Conservation (phyloP, 2,888 invertebrate genomes). For the Thalpophila matura region DNA sequence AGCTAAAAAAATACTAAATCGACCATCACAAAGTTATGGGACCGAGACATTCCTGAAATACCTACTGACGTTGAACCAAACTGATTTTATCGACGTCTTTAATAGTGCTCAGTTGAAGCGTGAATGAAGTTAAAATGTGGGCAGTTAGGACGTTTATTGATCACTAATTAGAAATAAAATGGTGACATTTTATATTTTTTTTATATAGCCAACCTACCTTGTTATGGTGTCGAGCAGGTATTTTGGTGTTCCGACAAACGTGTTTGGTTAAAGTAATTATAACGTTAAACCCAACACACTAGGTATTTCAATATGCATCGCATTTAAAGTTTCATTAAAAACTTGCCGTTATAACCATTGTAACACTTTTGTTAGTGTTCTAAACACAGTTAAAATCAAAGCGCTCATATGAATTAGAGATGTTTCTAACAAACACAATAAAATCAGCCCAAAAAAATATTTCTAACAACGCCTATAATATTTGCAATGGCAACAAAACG, state of each 20-base stretch:
- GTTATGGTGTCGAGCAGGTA: conserved; percentile 34
- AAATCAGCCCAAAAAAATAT: background rate
- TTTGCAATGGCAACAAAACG: conserved; percentile 18
- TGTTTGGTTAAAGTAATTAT: conserved; percentile 18
- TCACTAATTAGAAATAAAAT: conserved; percentile 63
- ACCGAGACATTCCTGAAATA: conserved; percentile 70
- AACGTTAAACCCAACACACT: background rate
- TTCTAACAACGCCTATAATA: conserved; percentile 14
- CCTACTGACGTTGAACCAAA: conserved; percentile 55
- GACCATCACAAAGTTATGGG: conserved; percentile 64
- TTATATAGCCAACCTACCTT: conserved; percentile 19
- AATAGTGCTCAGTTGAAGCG: conserved; percentile 56
- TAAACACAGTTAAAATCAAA: no score
- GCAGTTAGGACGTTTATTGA: conserved; percentile 58
- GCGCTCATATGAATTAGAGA: background rate
- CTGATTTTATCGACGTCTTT: conserved; percentile 67
- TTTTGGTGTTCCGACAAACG: conserved; percentile 10
- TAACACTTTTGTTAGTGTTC: no score
- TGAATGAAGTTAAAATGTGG: conserved; percentile 61
- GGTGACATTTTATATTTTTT: conserved; percentile 60
- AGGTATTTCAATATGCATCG: background rate
- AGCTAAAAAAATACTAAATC: conserved; percentile 66
- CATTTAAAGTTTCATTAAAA: background rate
- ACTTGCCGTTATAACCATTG: background rate
- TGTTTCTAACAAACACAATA: no score